Evolutionary conservation across 53 echinoderm and acorn worm species (phyloP), one percentile per base, ranked within the genome.

Genomic region (Mesocentrotus franciscanus): DNA sequence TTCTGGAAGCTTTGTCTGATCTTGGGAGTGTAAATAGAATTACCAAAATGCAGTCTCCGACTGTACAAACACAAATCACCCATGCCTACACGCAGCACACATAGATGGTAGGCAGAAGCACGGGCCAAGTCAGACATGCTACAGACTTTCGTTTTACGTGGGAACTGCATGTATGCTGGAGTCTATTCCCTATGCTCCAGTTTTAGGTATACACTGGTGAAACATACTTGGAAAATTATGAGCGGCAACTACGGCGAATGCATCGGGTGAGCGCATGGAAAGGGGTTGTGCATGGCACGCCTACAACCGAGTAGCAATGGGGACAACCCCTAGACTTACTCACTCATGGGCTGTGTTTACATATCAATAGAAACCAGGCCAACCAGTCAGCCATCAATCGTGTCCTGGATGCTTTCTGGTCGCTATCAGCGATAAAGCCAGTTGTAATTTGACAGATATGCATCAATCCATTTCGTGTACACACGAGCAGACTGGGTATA

Each of bases 391-490:
- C 15, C 89, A 89, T 89, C 89, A 89, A 89, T 59, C 60, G 56
- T n/a, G 89, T 89, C 89, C 17, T 89, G 59, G 32, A 10, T 89
- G 89, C 89, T 60, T 57, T 39, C 58, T 35, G 18, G 58, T 89
- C 89, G 89, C 60, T 89, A 89, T 11, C 56, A n/a, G 58, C 89
- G 89, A 89, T 89, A 89, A 89, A 89, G 89, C 89, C 89, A 89
- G 89, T 89, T 89, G 89, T 89, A 89, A 89, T 89, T 89, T 89
- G 89, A 89, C 89, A 89, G 89, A 89, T 89, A 89, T 89, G 59
- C 89, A 89, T 89, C 89, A 59, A 4, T 89, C 60, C 27, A 89
- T 29, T 89, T 39, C 58, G 89, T 89, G 89, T 89, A 89, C 89
- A 89, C 29, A 64, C 8, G 18, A 16, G 79, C 79, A 79, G 35